Evolutionary conservation across 2,888 invertebrate genomes (phyloP).

Genomic region (Drosophila differens): DNA sequence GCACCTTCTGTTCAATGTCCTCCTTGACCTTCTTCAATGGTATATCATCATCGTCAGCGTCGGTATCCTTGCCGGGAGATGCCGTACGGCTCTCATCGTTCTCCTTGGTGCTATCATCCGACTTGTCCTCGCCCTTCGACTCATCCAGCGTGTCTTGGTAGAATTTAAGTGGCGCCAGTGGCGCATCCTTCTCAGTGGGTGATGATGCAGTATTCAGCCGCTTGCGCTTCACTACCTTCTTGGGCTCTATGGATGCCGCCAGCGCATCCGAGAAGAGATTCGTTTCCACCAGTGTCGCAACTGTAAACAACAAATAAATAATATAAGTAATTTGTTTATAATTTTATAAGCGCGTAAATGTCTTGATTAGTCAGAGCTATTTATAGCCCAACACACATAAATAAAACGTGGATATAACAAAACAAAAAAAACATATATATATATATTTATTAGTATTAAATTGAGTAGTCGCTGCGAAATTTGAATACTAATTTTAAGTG

Average conservation of each 20-base stretch:
- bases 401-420: neutral
- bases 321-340: neutral
- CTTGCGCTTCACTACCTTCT: slow-evolving; percentile 92
- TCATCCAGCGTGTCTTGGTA: slow-evolving; percentile 95
- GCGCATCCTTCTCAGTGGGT: slow-evolving; percentile 87
- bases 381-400: neutral
- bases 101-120: slow-evolving; percentile 71
- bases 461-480: neutral
- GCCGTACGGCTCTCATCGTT: slow-evolving; percentile 59
- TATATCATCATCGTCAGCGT: slow-evolving; percentile 84
- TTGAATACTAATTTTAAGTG: neutral
- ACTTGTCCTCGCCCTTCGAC: slow-evolving; percentile 82
- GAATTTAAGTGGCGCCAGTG: slow-evolving; percentile 90
- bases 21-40: slow-evolving; percentile 84
- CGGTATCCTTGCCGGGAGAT: slow-evolving; percentile 69
- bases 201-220: slow-evolving; percentile 87
- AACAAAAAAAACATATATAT: too few species aligned
- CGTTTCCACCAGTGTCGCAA: slow-evolving; percentile 93
- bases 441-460: slow-evolving; percentile 2
- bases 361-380: neutral
- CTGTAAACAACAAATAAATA: slow-evolving; percentile 85
- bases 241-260: slow-evolving; percentile 90
- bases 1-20: slow-evolving; percentile 84
- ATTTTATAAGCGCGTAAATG: neutral
- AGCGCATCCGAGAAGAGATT: slow-evolving; percentile 97